Conservation (phyloP, 2,113 vertebrate species). For the Proteles cristata region DNA sequence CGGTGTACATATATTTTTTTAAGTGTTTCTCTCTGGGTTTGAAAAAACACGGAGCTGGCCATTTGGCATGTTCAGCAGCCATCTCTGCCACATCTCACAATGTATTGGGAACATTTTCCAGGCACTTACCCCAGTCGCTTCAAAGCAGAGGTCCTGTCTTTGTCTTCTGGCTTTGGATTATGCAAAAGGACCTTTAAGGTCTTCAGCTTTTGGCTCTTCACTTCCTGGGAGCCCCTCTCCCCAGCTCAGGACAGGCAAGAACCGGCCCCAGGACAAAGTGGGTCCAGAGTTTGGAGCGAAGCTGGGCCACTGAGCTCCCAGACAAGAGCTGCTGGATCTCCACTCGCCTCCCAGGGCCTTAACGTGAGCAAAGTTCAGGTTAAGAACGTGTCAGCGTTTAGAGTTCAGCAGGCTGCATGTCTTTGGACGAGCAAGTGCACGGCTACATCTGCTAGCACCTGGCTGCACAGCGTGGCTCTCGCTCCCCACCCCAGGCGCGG, state of each 20-base stretch:
- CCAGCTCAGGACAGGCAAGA: background rate
- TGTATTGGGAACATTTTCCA: conserved; percentile 57
- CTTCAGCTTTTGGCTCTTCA: background rate
- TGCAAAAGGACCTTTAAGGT: background rate
- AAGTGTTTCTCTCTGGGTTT: conserved; percentile 67
- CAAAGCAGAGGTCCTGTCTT: conserved; percentile 52
- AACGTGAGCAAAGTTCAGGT: background rate
- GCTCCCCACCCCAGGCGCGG: background rate
- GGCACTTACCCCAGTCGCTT: conserved; percentile 45
- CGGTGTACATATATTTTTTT: conserved; percentile 54
- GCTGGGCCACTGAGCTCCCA: background rate
- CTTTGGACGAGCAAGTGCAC: background rate
- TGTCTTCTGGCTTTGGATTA: conserved; percentile 45
- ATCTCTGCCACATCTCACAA: background rate
- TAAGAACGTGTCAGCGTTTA: background rate
- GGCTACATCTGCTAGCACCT: background rate
- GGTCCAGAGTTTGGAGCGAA: background rate
- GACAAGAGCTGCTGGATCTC: background rate
- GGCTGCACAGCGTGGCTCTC: background rate
- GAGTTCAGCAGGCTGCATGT: background rate
- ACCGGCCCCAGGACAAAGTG: background rate
- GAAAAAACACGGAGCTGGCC: conserved; percentile 58
- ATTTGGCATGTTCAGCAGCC: conserved; percentile 55
- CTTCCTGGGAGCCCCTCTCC: background rate
- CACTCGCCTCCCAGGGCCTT: background rate